Conservation (phyloP, 2,888 invertebrate species). For the Agriotes lineatus region DNA sequence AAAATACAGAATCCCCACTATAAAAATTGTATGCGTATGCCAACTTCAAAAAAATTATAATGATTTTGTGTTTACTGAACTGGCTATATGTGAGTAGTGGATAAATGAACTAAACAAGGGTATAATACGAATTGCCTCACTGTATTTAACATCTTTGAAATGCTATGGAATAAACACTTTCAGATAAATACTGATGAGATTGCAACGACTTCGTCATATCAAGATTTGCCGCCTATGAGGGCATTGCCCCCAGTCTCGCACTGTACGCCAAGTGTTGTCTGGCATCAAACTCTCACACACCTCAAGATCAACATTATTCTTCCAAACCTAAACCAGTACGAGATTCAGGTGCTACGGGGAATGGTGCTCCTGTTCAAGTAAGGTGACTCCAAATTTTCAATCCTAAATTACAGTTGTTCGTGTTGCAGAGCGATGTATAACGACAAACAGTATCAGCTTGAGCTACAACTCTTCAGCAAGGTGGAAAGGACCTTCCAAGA, state of each 20-base stretch:
- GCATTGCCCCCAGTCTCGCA: constrained; percentile 48
- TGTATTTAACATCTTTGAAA: no score
- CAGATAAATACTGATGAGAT: no score
- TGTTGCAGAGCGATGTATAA: constrained; percentile 51
- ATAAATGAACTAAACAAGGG: no score
- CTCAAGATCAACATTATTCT: constrained; percentile 57
- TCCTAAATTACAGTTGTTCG: not conserved
- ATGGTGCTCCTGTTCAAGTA: constrained; percentile 58
- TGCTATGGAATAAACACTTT: no score
- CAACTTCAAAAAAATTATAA: no score
- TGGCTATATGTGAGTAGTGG: no score
- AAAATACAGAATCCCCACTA: no score
- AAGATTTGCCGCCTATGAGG: constrained; percentile 16
- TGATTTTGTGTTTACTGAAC: no score
- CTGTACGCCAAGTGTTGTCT: constrained; percentile 58
- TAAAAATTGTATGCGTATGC: no score
- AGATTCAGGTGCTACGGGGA: constrained; percentile 51
- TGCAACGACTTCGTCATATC: no score
- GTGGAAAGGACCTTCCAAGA: constrained; percentile 53
- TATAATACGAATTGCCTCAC: no score
- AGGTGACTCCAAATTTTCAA: constrained; percentile 26
- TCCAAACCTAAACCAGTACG: constrained; percentile 52
- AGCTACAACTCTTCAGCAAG: constrained; percentile 55
- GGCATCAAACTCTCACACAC: constrained; percentile 57
- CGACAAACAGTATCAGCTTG: constrained; percentile 54